These are phyloP conservation scores for Ambastaia sidthimunki DNA, from an alignment of 2,797 vertebrate species.

Conservation along the genomic window DNA sequence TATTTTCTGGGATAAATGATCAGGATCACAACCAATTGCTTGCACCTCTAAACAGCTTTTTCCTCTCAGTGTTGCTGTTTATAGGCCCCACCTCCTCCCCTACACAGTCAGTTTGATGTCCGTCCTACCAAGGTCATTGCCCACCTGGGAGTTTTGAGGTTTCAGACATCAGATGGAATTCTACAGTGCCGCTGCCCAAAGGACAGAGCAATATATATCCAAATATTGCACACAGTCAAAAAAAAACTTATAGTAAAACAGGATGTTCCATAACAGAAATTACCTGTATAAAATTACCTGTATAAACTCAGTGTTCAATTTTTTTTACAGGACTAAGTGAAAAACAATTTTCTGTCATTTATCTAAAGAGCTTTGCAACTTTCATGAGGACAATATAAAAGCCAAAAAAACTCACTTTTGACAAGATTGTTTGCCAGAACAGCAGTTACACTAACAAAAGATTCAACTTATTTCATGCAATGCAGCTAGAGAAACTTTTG, in stretches of 20 bases:
- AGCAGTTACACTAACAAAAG: background rate
- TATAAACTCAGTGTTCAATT: background rate
- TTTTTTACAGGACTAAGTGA: background rate
- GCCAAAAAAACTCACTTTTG: background rate
- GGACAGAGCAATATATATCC: background rate
- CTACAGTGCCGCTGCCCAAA: constrained; percentile 4
- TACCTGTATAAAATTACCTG: too few relatives aligned
- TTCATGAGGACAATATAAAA: background rate
- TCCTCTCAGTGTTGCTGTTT: background rate
- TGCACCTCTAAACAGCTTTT: background rate
- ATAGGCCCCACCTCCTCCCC: background rate
- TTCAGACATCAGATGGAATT: constrained; percentile 34
- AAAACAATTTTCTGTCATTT: background rate
- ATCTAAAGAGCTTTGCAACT: background rate
- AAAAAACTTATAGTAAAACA: background rate
- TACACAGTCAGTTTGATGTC: constrained; percentile 29
- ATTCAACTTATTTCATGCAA: background rate
- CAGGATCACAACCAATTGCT: background rate
- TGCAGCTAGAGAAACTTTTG: background rate
- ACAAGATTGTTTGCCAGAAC: background rate
- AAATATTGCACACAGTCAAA: background rate
- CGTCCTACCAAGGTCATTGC: constrained; percentile 13
- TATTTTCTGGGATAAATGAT: too few relatives aligned
- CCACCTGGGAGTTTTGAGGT: constrained; percentile 27
- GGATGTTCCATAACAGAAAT: background rate